Conservation (phyloP, 2,888 invertebrate species). For the Hoplodrina ambigua region DNA sequence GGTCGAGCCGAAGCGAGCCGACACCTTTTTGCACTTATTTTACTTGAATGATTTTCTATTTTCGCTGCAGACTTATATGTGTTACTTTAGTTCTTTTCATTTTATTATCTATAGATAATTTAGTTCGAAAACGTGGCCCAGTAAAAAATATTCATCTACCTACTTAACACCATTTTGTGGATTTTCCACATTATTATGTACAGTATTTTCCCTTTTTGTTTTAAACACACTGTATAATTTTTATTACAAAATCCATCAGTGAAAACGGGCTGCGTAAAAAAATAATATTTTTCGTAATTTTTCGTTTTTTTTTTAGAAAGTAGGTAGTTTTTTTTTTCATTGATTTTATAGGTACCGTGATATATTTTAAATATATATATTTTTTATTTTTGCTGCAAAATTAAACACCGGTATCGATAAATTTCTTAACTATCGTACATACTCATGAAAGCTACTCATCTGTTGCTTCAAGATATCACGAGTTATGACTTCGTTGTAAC, state of each 20-base stretch:
- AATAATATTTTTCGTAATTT: neutral
- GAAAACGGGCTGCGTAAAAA: conserved; percentile 19
- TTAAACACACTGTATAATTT: neutral
- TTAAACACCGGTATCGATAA: neutral
- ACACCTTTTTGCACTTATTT: conserved; percentile 56
- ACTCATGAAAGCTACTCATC: conserved; percentile 1
- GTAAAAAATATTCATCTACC: conserved; percentile 26
- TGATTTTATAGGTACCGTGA: neutral
- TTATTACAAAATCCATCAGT: neutral
- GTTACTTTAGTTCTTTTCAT: neutral
- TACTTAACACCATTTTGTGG: conserved; percentile 4
- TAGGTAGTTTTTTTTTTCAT: neutral
- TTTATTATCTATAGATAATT: conserved; percentile 1
- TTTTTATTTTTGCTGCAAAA: neutral
- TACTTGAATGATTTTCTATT: conserved; percentile 43
- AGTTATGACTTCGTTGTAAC: neutral
- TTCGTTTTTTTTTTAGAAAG: neutral
- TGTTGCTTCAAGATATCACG: conserved; percentile 22
- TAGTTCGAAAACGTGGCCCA: neutral
- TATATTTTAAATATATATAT: neutral
- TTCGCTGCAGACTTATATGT: neutral
- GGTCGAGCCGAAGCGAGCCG: conserved; percentile 24
- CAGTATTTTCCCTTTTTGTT: neutral
- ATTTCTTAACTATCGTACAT: neutral
- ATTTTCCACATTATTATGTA: neutral